Conservation (phyloP, 2,888 invertebrate species). For the Zygaena filipendulae region DNA sequence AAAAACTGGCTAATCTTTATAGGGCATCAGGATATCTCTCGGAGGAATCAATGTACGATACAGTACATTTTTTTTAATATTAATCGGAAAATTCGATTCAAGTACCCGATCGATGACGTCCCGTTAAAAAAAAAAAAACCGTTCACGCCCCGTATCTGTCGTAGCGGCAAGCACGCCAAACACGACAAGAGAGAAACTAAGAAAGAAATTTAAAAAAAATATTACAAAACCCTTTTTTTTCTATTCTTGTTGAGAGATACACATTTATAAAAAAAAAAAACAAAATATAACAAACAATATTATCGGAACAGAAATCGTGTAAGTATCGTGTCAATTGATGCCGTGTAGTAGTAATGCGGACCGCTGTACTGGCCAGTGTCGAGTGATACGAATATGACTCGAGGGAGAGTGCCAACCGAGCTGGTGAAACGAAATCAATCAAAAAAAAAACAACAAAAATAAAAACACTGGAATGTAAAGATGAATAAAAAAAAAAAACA, state of each 20-base stretch:
- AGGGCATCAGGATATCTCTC: too few species aligned
- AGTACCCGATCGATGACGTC: too few species aligned
- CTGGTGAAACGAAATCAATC: slow-evolving; percentile 29
- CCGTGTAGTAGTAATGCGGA: slow-evolving; percentile 47
- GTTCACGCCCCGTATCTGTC: slow-evolving; percentile 48
- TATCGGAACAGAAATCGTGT: slow-evolving; percentile 24
- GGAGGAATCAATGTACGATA: too few species aligned
- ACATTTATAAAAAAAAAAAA: slow-evolving; percentile 20
- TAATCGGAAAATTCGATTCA: too few species aligned
- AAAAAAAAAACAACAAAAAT: slow-evolving; percentile 25
- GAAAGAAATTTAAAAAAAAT: slow-evolving; percentile 9
- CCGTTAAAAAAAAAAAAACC: too few species aligned
- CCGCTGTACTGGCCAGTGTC: slow-evolving; percentile 36
- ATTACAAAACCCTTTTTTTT: too few species aligned
- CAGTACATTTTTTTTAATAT: too few species aligned
- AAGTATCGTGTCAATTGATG: slow-evolving; percentile 45
- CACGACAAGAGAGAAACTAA: slow-evolving; percentile 42
- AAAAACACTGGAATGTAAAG: too few species aligned
- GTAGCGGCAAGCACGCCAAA: slow-evolving; percentile 47
- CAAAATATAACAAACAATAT: slow-evolving; percentile 22
- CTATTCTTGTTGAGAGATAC: background rate
- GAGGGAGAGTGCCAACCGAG: slow-evolving; percentile 41
- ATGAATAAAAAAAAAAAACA: too few species aligned
- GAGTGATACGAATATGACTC: slow-evolving; percentile 59
- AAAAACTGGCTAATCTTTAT: too few species aligned